These are phyloP conservation scores for Scylla paramamosain DNA, from an alignment of 1,140 invertebrate genomes.

Conservation along the genomic window DNA sequence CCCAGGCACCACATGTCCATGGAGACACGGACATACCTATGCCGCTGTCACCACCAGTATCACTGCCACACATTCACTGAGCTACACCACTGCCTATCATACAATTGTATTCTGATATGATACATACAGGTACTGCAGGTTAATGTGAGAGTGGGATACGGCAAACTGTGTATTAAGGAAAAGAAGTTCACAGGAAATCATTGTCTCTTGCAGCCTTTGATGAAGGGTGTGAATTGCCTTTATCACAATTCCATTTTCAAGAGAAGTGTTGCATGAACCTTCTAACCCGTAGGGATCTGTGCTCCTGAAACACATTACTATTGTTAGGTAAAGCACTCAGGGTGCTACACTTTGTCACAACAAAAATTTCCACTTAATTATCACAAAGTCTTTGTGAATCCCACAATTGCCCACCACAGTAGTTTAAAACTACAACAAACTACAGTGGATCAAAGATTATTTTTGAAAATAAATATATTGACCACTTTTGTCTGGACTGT, in stretches of 20 bases:
- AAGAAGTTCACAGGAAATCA: too few species aligned
- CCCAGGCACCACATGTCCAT: not conserved
- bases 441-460: not conserved
- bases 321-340: not conserved
- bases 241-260: too few species aligned
- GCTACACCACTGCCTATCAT: not conserved
- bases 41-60: not conserved
- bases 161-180: too few species aligned
- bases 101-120: too few species aligned
- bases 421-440: not conserved
- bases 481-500: not conserved
- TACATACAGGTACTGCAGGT: too few species aligned
- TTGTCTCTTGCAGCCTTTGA: too few species aligned
- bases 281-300: not conserved
- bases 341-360: not conserved
- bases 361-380: not conserved
- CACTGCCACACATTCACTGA: not conserved
- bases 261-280: too few species aligned
- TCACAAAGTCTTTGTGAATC: not conserved
- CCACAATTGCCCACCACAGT: not conserved
- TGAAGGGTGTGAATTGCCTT: too few species aligned
- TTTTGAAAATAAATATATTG: conserved; percentile 12
- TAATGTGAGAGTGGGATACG: too few species aligned
- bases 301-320: conserved; percentile 4
- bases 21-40: not conserved